Evolutionary conservation across 2,888 invertebrate species (phyloP), one percentile per base, ranked within the genome.

Genomic region (Acrocyrtus sp.): DNA sequence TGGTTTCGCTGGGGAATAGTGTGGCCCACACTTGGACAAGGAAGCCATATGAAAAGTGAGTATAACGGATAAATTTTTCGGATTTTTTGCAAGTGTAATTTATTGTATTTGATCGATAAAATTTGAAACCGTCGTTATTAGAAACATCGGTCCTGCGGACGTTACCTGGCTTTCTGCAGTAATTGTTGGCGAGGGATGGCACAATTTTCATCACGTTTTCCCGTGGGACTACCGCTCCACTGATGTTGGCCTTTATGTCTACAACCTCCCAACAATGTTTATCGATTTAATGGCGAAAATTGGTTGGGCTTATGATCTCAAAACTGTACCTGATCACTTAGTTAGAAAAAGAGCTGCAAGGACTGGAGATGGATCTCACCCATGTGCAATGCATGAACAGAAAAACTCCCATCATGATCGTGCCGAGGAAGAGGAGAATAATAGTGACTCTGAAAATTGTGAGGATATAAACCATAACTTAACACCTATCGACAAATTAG

Each of bases 211-310:
- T 50, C 69, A 70, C 29, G 41, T 50, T 43, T 70, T 70, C 56
- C 69, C 69, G 1, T 70, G 69, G 69, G 69, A 70, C n/a, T 70
- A 63, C n/a, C 63, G 58, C 34, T 58, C 70, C 27, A 57, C 70
- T 8, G 70, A 63, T 17, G 27, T 63, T 29, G 62, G 70, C 12
- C 57, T 63, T 8, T 56, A 69, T 21, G 45, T 17, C 10, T 45
- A 15, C 29, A 70, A 63, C 45, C 34, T 70, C 19, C 29, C 63
- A 8, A 70, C 70, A 17, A 63, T 57, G 34, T 62, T 70, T 22
- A 70, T 70, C 41, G 57, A 62, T 17, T 5, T 57, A 1, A 63
- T 63, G 62, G 62, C 62, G 19, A 41, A 43, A 26, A 34, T 70
- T 50, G 62, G 70, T 15, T 57, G 58, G 58, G 69, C 69, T 3